A percentile compares a stretch with the other conserved stretches of the same genome.
Evolutionary conservation across 2,113 vertebrate genomes (phyloP).

Genomic region (Neogobius melanostomus): DNA sequence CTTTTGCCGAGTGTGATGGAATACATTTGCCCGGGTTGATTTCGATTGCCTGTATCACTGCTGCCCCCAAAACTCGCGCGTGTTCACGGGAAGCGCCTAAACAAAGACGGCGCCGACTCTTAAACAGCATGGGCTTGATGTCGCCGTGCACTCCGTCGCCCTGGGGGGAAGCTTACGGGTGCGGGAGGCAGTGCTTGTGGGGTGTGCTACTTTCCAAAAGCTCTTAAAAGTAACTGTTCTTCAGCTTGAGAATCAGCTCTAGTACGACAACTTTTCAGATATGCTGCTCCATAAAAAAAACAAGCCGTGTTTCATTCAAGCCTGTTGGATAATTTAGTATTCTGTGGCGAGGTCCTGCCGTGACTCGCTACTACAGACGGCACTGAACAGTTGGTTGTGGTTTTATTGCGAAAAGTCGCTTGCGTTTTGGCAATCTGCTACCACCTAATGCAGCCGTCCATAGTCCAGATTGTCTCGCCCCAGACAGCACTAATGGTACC

Average conservation of each 20-base stretch:
- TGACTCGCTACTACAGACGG: no score
- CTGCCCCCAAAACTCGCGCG: not conserved
- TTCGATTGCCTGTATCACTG: not conserved
- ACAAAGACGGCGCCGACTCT: not conserved
- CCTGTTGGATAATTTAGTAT: no score
- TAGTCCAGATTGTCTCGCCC: no score
- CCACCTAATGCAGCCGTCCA: no score
- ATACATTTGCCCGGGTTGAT: slow-evolving; percentile 10
- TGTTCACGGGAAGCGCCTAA: not conserved
- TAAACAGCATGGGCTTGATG: slow-evolving; percentile 1
- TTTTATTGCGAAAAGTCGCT: no score
- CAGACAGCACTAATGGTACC: no score
- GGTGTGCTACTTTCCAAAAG: slow-evolving; percentile 3
- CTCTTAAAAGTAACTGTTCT: not conserved
- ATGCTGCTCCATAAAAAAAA: no score
- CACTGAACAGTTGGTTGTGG: no score
- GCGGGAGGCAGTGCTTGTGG: not conserved
- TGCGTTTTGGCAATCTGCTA: no score
- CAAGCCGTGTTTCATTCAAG: no score
- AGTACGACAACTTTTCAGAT: no score
- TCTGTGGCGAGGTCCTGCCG: no score
- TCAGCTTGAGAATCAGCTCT: not conserved
- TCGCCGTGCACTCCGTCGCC: not conserved
- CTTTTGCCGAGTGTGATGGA: slow-evolving; percentile 2
- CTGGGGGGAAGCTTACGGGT: not conserved